Evolutionary conservation across 2,888 invertebrate genomes (phyloP), one percentile per base, ranked within the genome.

Genomic region (Catocala sponsa): DNA sequence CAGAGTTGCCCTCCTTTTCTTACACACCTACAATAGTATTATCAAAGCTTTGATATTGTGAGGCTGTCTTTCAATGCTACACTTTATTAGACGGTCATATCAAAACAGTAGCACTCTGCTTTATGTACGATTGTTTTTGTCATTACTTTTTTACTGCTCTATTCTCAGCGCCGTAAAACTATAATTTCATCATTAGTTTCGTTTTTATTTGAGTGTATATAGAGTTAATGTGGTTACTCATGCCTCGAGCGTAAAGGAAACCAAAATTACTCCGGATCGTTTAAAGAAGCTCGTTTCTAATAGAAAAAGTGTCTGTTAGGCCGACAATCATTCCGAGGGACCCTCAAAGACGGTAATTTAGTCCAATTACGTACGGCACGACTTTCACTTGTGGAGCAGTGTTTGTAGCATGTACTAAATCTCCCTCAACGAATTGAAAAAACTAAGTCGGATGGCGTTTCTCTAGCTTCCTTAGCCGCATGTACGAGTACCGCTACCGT

Each of bases 261-360:
- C 52, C 61, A 65, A 75, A 75, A 70, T 68, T 60, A 72, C 68
- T 65, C 56, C 41, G 35, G 60, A 52, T 4, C 56, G 49, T 67
- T 69, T 65, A 68, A 65, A 65, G 55, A 68, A 67, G 70, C 55
- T 70, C 33, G 68, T 65, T 73, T 70, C 71, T 83, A 77, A 76
- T 79, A 82, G 69, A 84, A 82, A 84, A 81, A 84, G 66, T 80
- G 66, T 75, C 66, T 66, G 69, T 71, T 68, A 70, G 63, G 59
- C 62, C 72, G 46, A 70, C 78, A 76, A 82, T 83, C 70, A 78
- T 72, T 69, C 59, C 65, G 56, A 74, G 74, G 73, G 78, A 76
- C 78, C 79, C 80, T 78, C 68, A 59, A 72, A 78, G 70, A 74
- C 75, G 64, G 79, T 85, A 85, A 86, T 86, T 85, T 82, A 73